These are phyloP conservation scores for Monodelphis domestica DNA, from an alignment of 2,797 vertebrate genomes.

Conservation along the genomic window DNA sequence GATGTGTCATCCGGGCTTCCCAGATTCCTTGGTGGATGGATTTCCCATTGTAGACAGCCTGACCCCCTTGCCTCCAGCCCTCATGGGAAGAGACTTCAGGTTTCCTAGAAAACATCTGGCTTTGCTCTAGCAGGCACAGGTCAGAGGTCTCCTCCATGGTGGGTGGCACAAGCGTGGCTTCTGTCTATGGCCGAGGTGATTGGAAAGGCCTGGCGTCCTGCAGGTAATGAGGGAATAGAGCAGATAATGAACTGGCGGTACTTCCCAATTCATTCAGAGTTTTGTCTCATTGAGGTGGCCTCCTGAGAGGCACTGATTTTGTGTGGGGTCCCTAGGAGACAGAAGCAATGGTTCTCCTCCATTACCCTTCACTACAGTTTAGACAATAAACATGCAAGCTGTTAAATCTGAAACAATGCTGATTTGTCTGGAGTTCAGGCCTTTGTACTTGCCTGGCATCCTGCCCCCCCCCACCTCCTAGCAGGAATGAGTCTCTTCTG, in stretches of 20 bases:
- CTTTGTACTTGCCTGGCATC: conserved; percentile 46
- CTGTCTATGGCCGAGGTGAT: conserved; percentile 16
- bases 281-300: conserved; percentile 11
- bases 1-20: not conserved
- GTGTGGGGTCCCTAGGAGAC: conserved; percentile 32
- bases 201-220: conserved; percentile 16
- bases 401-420: conserved; percentile 49
- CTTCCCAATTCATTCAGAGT: conserved; percentile 28
- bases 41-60: not conserved
- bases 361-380: conserved; percentile 21
- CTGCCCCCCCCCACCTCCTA: not conserved
- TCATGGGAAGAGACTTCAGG: conserved; percentile 7
- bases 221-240: conserved; percentile 30
- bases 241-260: conserved; percentile 38
- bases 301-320: conserved; percentile 25
- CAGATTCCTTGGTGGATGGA: not conserved
- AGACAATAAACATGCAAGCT: conserved; percentile 36
- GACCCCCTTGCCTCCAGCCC: not conserved
- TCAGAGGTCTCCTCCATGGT: conserved; percentile 1
- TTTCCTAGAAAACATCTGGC: conserved; percentile 37
- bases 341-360: conserved; percentile 39
- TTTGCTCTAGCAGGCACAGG: conserved; percentile 2
- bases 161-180: not conserved
- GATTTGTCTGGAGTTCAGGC: conserved; percentile 30
- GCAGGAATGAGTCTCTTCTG: conserved; percentile 5